A percentile compares a stretch with the other conserved stretches of the same genome.
phyloP scores from a whole-genome alignment of 2,888 invertebrate genomes.

The Agriopis marginaria region DNA sequence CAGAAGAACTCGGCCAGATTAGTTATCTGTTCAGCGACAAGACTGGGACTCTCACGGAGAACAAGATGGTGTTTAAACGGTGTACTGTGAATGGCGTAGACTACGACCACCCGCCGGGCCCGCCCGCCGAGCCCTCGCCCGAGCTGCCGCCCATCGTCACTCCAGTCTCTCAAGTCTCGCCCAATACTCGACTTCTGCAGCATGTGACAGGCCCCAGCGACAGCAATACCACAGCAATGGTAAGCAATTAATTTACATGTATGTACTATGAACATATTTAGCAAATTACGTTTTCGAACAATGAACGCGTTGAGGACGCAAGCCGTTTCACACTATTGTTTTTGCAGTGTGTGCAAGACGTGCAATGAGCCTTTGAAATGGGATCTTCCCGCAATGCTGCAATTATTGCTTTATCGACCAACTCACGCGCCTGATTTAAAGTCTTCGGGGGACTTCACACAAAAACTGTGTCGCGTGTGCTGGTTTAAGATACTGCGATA shows the following conservation, averaged over 20 bases:
- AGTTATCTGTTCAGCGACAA: constrained; percentile 98
- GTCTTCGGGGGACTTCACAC: too few relatives aligned
- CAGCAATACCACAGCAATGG: constrained; percentile 74
- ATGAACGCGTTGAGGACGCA: constrained; percentile 9
- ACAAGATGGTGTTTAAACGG: constrained; percentile 97
- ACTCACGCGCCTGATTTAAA: background rate
- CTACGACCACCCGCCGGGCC: constrained; percentile 93
- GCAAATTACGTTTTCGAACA: constrained; percentile 8
- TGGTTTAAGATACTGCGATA: too few relatives aligned
- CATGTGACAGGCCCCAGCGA: constrained; percentile 74
- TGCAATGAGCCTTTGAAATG: constrained; percentile 14
- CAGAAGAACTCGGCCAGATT: constrained; percentile 98
- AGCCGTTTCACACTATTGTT: constrained; percentile 18
- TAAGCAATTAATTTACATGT: constrained; percentile 2
- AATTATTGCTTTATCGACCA: constrained; percentile 5
- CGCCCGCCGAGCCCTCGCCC: constrained; percentile 88
- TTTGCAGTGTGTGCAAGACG: background rate
- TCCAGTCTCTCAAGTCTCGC: constrained; percentile 79
- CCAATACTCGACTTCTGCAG: constrained; percentile 74
- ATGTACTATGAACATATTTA: background rate
- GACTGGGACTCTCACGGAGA: constrained; percentile 98
- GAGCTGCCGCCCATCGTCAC: constrained; percentile 81
- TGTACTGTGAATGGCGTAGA: constrained; percentile 96
- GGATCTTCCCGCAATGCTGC: constrained; percentile 15
- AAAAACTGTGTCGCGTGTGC: too few relatives aligned